Base-by-base conservation (phyloP, 2,797 vertebrate species). In the Natrix natrix region DNA sequence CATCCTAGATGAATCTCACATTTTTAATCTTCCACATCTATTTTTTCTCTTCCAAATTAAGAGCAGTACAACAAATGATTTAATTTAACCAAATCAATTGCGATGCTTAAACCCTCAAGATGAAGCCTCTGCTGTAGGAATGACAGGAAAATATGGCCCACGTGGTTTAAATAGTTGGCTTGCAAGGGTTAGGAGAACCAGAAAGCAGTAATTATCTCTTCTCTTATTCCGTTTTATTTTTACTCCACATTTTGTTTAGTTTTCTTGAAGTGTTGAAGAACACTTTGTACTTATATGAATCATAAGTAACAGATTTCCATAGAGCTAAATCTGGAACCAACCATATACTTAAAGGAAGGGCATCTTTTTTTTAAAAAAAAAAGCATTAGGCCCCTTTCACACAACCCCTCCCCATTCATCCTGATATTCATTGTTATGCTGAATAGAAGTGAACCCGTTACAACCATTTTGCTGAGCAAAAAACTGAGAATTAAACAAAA, bases 121-220 rank as follows among this genome's bases (percentile, higher is more conserved):
- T 20, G 69, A 74, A 37, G 69, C 32, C 69, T 74, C 16, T 74
- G 14, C 69, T 37, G 16, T 63, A 26, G 20, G 52, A 89, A 89
- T 66, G 56, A 86, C 28, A 54, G 59, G 52, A 91, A 86, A 92
- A 89, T 86, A 57, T 91, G 74, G 59, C 74, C 91, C 57, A 86
- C 63, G 32, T 5, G 57, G 32, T 91, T 92, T 48, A 86, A 91
- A 88, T 86, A 54, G 54, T 14, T 32, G 90, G 56, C 43, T 86
- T 43, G 69, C n/a, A 89, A 89, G 14, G 3, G 69, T 86, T 88
- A 88, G 32, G 78, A 8, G 16, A 78, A 91, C 61, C 6, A 1
- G 13, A 91, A 89, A 83, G 22, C 37, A 10, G 61, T 90, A 59
- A 90, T 11, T 28, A 24, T 52, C 37, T 61, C n/a, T 66, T 66